phyloP scores from a whole-genome alignment of 2,888 invertebrate genomes.

The Brassicogethes aeneus region DNA sequence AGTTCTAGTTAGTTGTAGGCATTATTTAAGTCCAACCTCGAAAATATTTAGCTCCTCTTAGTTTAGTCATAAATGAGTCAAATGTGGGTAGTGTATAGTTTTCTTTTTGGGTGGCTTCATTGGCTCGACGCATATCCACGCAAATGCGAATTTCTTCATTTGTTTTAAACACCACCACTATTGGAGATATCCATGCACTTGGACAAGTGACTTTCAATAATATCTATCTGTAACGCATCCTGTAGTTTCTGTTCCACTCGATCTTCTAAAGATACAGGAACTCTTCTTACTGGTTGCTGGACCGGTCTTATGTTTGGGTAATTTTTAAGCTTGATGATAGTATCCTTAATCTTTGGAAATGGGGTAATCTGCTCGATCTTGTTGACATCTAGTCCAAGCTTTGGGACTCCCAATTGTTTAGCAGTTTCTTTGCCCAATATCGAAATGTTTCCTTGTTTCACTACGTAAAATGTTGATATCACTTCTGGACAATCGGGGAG shows the following conservation, averaged over 20 bases:
- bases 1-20: constrained; percentile 2
- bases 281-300: constrained; percentile 14
- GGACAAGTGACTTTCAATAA: constrained; percentile 24
- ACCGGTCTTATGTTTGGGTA: constrained; percentile 21
- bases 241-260: constrained; percentile 11
- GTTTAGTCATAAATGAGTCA: not conserved
- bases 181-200: constrained; percentile 24
- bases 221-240: constrained; percentile 12
- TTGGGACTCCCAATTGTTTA: constrained; percentile 7
- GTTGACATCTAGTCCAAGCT: constrained; percentile 6
- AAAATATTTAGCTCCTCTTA: constrained; percentile 3
- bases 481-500: too few relatives aligned
- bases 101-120: constrained; percentile 11
- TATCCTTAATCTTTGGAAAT: constrained; percentile 20
- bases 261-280: constrained; percentile 11
- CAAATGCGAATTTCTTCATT: constrained; percentile 23
- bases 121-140: constrained; percentile 25
- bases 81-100: not conserved
- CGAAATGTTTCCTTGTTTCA: constrained; percentile 11
- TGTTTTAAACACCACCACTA: constrained; percentile 23
- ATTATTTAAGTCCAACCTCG: constrained; percentile 7
- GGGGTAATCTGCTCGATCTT: constrained; percentile 5
- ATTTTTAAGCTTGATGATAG: constrained; percentile 17
- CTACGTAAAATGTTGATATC: constrained; percentile 15
- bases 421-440: constrained; percentile 14